Evolutionary conservation across 2,113 vertebrate species (phyloP), one percentile per base, ranked within the genome.

Genomic region (Coreoperca whiteheadi): DNA sequence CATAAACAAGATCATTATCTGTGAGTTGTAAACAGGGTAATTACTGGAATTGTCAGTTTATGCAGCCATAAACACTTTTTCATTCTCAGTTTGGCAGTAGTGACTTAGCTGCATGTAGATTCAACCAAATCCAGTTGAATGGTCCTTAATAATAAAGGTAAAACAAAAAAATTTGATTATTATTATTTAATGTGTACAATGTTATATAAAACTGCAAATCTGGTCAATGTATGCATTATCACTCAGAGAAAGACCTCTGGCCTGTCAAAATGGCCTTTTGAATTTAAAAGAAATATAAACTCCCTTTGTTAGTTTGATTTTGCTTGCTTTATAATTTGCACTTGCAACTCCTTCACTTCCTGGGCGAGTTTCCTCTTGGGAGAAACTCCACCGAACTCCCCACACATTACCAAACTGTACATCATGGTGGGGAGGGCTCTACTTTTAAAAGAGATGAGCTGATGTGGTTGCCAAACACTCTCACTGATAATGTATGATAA

Each of bases 1-100:
- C 41, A 82, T 74, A 72, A 87, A 80, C 69, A 70, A 21, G 15
- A 69, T 86, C 50, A 88, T 88, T 88, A 87, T 84, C 57, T 80
- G 59, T 39, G 46, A 81, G 73, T 48, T 15, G 21, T 88, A 77
- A 85, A 82, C 71, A 61, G 51, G 57, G 70, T 85, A 70, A 68
- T 87, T 77, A 87, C 64, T 34, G 53, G 64, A 77, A 72, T 51
- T 64, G 64, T 79, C 71, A 53, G 63, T 85, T 84, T 25, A 70
- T 37, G 51, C 65, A 61, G 53, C 69, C 50, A 81, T 71, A 63
- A 82, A 87, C 54, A 46, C 23, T 2, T n/a, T 81, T 83, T 72
- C 32, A 56, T 73, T 82, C 34, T 56, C 57, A 68, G 65, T 79
- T 74, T 61, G 16, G 39, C 51, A 61, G 16, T 20, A 43, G 69